Percentiles rank a stretch among this genome's conserved stretches.
phyloP scores from a whole-genome alignment of 2,113 vertebrate species.

The Archocentrus centrarchus region DNA sequence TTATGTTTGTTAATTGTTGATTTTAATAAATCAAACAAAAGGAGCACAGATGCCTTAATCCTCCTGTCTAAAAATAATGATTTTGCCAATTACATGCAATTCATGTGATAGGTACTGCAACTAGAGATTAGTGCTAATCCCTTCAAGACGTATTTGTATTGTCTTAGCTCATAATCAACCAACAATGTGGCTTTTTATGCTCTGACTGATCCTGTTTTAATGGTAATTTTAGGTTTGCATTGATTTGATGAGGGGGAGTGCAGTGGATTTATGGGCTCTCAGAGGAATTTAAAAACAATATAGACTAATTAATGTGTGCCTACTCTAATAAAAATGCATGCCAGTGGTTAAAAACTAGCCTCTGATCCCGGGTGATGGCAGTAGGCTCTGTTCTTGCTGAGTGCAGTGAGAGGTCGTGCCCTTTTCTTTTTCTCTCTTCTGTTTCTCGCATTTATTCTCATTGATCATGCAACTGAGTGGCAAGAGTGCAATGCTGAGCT shows the following conservation, averaged over 20 bases:
- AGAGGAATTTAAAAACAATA: slow-evolving; percentile 58
- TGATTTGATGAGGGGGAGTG: slow-evolving; percentile 58
- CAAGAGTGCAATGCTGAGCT: slow-evolving; percentile 4
- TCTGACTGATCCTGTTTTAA: slow-evolving; percentile 64
- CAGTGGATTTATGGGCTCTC: slow-evolving; percentile 16
- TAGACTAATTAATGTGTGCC: slow-evolving; percentile 49
- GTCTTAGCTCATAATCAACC: slow-evolving; percentile 53
- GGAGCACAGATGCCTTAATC: slow-evolving; percentile 13
- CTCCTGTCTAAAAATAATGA: slow-evolving; percentile 30
- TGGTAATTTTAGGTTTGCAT: slow-evolving; percentile 49
- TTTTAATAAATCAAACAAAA: not conserved
- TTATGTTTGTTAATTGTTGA: not conserved
- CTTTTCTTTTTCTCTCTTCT: not conserved
- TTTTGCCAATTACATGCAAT: slow-evolving; percentile 50
- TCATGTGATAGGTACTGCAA: slow-evolving; percentile 44
- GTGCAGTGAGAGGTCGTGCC: not conserved
- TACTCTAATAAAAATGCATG: slow-evolving; percentile 13
- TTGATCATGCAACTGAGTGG: slow-evolving; percentile 15
- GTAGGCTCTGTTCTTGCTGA: not conserved
- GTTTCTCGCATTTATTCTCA: slow-evolving; percentile 36
- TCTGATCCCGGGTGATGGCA: not conserved
- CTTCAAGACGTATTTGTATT: slow-evolving; percentile 58
- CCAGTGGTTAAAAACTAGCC: not conserved
- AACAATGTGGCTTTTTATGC: slow-evolving; percentile 43
- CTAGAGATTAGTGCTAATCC: slow-evolving; percentile 72